Conservation (phyloP, 2,888 invertebrate genomes). For the Drosophila prolongata region DNA sequence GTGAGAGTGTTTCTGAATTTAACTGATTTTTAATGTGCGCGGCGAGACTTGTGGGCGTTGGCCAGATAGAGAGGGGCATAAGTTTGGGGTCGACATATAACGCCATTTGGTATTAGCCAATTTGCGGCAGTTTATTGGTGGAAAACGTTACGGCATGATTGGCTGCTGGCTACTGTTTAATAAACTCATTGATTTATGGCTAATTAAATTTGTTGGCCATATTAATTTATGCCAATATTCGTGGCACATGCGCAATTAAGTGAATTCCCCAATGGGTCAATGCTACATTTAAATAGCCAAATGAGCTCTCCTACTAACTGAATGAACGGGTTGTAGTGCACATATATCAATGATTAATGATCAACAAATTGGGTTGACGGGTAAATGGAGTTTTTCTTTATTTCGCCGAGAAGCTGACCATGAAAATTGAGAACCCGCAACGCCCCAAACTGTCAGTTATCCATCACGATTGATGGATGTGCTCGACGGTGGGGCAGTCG, state of each 20-base stretch:
- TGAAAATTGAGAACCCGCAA: constrained; percentile 53
- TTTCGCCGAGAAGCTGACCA: constrained; percentile 37
- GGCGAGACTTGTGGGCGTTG: constrained; percentile 56
- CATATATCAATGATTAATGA: constrained; percentile 69
- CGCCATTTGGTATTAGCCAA: constrained; percentile 71
- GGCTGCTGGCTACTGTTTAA: constrained; percentile 74
- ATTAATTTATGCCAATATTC: constrained; percentile 75
- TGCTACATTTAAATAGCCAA: constrained; percentile 52
- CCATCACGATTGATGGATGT: constrained; percentile 63
- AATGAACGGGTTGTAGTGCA: constrained; percentile 23
- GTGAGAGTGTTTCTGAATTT: constrained; percentile 66
- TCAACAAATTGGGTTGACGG: constrained; percentile 53
- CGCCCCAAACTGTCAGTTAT: constrained; percentile 52
- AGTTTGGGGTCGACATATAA: constrained; percentile 63
- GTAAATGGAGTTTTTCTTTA: constrained; percentile 37
- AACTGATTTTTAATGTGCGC: constrained; percentile 75
- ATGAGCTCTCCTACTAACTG: constrained; percentile 18
- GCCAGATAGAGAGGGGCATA: constrained; percentile 24
- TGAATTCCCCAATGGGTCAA: constrained; percentile 65
- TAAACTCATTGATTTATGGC: constrained; percentile 79
- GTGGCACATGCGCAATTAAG: constrained; percentile 61
- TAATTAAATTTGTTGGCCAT: constrained; percentile 75
- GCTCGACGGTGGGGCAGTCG: constrained; percentile 1
- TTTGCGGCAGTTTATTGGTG: constrained; percentile 77
- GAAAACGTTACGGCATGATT: constrained; percentile 69